Percentiles rank a stretch among this genome's conserved stretches.
phyloP scores from a whole-genome alignment of 2,797 vertebrate species.

The Acipenser oxyrinchus region DNA sequence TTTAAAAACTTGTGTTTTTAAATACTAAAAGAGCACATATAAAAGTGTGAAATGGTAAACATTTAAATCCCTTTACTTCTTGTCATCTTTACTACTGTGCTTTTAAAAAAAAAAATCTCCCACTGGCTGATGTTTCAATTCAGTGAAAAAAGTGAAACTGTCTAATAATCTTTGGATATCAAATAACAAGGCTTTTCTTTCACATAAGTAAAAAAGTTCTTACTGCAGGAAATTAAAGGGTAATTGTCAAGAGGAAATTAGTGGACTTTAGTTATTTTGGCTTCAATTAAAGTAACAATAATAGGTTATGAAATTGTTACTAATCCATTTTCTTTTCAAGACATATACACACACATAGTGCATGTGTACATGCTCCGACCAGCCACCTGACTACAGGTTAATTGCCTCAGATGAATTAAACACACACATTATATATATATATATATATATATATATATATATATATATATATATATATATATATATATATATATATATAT shows the following conservation, averaged over 20 bases:
- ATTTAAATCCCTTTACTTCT: not conserved
- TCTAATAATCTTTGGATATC: slow-evolving; percentile 57
- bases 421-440: not conserved
- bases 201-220: slow-evolving; percentile 20
- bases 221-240: slow-evolving; percentile 25
- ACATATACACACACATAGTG: not conserved
- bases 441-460: not conserved
- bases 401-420: not conserved
- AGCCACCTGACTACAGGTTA: not conserved
- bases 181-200: slow-evolving; percentile 24
- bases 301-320: no score
- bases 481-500: slow-evolving; percentile 32
- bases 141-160: slow-evolving; percentile 49
- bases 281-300: no score
- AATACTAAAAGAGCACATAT: slow-evolving; percentile 7
- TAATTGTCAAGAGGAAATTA: slow-evolving; percentile 39
- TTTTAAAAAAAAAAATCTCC: slow-evolving; percentile 15
- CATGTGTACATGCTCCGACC: not conserved
- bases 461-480: slow-evolving; percentile 26
- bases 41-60: not conserved
- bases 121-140: slow-evolving; percentile 48
- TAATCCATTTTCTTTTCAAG: no score
- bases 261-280: slow-evolving; percentile 28
- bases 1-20: not conserved
- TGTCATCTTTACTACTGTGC: slow-evolving; percentile 15